Evolutionary conservation across 92 coral and sea anemone genomes (phyloP), one percentile per base, ranked within the genome.

Genomic region (Zoanthus gigantus): DNA sequence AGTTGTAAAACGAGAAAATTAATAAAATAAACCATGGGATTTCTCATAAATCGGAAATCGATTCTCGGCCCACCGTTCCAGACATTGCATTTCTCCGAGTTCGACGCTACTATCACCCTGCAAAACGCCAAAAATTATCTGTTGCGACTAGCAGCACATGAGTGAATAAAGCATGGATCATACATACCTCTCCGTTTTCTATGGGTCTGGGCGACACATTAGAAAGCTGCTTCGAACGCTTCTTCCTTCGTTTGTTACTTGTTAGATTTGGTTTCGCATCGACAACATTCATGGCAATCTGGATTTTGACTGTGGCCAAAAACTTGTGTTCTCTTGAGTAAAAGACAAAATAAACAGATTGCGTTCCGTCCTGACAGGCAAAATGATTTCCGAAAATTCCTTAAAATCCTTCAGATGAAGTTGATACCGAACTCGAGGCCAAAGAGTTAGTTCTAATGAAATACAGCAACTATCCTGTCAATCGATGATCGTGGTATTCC

Each of bases 241-340:
- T 81, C 85, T 81, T 81, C 47, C 85, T 61, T 11, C 85, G 85
- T 67, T 81, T 81, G 76, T 81, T 81, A 71, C 85, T 68, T 81
- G 85, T 81, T 52, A 81, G 85, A 63, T 45, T 81, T n/a, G 85
- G 85, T 63, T 81, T 81, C 85, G 85, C 85, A 11, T 81, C 85
- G 76, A 81, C 85, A 42, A 81, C 85, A 67, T 71, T 81, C 85
- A 81, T 81, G 60, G 76, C 75, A 73, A 81, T 18, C 9, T 16
- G 69, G 5, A 30, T 17, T 18, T 32, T 57, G 37, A 61, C 72
- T 57, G 74, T 23, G 65, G 46, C 74, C 85, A 9, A 81, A 44
- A 81, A 66, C 75, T 81, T 81, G 44, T 66, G 60, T 66, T 65
- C 54, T 31, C 85, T 81, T 66, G 76, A 18, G 44, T 66, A 67